A percentile compares a stretch with the other conserved stretches of the same genome.
phyloP scores from a whole-genome alignment of 2,888 invertebrate species.

The Cheilosia soror region DNA sequence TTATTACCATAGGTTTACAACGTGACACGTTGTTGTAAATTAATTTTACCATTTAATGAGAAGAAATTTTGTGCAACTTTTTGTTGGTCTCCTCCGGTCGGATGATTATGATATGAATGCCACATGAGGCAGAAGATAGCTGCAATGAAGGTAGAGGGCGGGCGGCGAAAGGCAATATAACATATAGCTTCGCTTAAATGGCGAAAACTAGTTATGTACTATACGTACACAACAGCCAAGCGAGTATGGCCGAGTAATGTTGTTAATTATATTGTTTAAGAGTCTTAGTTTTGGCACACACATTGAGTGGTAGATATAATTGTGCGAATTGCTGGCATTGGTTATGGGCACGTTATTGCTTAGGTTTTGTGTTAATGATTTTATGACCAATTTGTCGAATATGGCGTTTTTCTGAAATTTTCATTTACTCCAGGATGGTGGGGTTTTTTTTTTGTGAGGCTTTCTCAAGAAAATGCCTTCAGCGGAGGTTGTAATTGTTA shows the following conservation, averaged over 20 bases:
- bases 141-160: slow-evolving; percentile 12
- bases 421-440: slow-evolving; percentile 14
- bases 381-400: slow-evolving; percentile 67
- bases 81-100: slow-evolving; percentile 19
- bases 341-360: slow-evolving; percentile 46
- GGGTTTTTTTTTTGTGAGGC: slow-evolving; percentile 7
- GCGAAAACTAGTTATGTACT: slow-evolving; percentile 49
- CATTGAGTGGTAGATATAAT: slow-evolving; percentile 47
- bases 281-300: slow-evolving; percentile 47
- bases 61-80: slow-evolving; percentile 54
- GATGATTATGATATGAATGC: slow-evolving; percentile 63
- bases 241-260: slow-evolving; percentile 49
- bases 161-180: slow-evolving; percentile 36
- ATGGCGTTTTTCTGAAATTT: slow-evolving; percentile 26
- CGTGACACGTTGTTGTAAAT: slow-evolving; percentile 70
- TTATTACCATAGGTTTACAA: slow-evolving; percentile 67
- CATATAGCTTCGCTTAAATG: slow-evolving; percentile 25
- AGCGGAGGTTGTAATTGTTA: slow-evolving; percentile 47
- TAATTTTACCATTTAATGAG: slow-evolving; percentile 68
- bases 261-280: slow-evolving; percentile 66
- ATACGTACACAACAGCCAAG: neutral
- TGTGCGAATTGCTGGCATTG: slow-evolving; percentile 56
- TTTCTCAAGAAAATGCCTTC: slow-evolving; percentile 46
- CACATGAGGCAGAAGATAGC: slow-evolving; percentile 34
- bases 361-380: slow-evolving; percentile 64